Evolutionary conservation across 2,888 invertebrate genomes (phyloP).

Genomic region (Pyrrhia umbra): DNA sequence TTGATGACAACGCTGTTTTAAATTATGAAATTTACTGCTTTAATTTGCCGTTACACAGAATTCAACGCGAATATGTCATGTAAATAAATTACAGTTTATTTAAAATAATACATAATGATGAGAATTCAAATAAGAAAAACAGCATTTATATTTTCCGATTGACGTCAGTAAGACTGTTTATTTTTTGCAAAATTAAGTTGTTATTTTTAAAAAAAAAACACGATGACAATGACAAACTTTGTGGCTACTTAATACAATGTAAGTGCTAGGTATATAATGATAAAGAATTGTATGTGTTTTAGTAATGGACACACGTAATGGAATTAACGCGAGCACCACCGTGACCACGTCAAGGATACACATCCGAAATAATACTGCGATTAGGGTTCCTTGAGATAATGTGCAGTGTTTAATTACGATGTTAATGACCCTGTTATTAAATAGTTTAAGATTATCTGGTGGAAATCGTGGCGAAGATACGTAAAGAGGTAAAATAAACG

Average conservation of each 20-base stretch:
- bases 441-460: constrained; percentile 9
- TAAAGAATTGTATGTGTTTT: constrained; percentile 31
- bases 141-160: background rate
- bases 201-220: background rate
- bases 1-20: background rate
- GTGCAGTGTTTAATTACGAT: constrained; percentile 30
- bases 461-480: background rate
- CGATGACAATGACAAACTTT: constrained; percentile 28
- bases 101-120: background rate
- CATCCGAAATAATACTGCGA: constrained; percentile 53
- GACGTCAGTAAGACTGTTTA: background rate
- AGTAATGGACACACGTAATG: constrained; percentile 39
- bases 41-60: background rate
- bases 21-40: background rate
- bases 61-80: background rate
- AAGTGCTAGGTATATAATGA: constrained; percentile 17
- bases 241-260: constrained; percentile 2
- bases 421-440: constrained; percentile 34
- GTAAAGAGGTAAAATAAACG: background rate
- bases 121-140: background rate
- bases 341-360: constrained; percentile 65
- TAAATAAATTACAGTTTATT: background rate
- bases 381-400: constrained; percentile 42
- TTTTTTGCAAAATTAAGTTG: constrained; percentile 21
- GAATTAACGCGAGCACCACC: constrained; percentile 58